Conservation (phyloP, 2,797 vertebrate genomes). For the Neostethus bicornis region DNA sequence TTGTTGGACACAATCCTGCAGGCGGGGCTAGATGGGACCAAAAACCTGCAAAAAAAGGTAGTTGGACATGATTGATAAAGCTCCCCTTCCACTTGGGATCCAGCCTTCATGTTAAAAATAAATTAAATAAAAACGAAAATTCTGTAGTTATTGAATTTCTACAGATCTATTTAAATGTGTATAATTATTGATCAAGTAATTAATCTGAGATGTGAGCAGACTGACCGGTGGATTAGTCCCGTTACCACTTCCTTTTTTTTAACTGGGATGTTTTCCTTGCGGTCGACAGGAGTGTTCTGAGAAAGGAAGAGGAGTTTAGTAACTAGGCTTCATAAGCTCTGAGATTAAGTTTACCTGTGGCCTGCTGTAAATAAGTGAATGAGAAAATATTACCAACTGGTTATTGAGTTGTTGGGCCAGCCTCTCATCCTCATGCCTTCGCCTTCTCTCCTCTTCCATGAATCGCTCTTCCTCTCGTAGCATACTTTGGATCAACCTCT, state of each 20-base stretch:
- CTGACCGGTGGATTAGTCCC: conserved; percentile 71
- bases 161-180: too few species aligned
- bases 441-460: conserved; percentile 74
- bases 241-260: conserved; percentile 34
- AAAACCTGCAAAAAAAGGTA: conserved; percentile 66
- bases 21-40: conserved; percentile 44
- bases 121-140: too few species aligned
- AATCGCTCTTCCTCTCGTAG: conserved; percentile 85
- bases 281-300: conserved; percentile 61
- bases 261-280: conserved; percentile 60
- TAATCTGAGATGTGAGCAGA: too few species aligned
- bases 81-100: too few species aligned
- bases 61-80: too few species aligned
- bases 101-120: too few species aligned
- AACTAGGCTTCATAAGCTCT: not conserved
- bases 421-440: conserved; percentile 79
- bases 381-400: conserved; percentile 72
- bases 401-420: conserved; percentile 61
- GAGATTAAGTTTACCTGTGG: too few species aligned
- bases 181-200: too few species aligned
- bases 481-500: conserved; percentile 87
- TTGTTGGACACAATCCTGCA: conserved; percentile 57
- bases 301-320: not conserved
- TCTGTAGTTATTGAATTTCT: too few species aligned
- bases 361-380: too few species aligned